Base-by-base conservation (phyloP, 2,888 invertebrate species). In the Amblyjoppa fuscipennis region DNA sequence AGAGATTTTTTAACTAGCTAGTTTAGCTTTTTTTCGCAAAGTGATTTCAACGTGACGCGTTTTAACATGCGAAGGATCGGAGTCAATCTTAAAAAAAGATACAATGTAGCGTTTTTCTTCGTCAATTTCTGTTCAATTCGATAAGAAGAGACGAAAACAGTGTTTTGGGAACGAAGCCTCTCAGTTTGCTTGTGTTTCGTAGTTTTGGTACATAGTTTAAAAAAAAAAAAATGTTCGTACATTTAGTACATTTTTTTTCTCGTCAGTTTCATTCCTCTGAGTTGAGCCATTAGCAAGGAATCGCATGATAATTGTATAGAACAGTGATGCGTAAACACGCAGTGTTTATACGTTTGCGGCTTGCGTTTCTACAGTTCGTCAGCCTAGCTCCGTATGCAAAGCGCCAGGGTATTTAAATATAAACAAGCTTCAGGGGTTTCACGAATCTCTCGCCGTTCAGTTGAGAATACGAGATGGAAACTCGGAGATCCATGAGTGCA, bases 381-480 rank as follows among this genome's bases (percentile, higher is more conserved):
- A 31, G 34, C 7, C n/a, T 34, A 31, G 64, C 31, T 31, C 64
- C 16, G 64, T 34, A 34, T 6, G 13, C 31, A n/a, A 31, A 64
- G 31, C 16, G 31, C n/a, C 6, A 64, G 16, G 38, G 79, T 53
- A 80, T 73, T 80, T 80, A 73, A 80, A 73, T 73, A 66, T 73
- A 80, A 73, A 80, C 80, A 45, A 64, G 64, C 51, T 64, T 1
- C 16, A 5, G 64, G 34, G 6, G 34, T 64, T 64, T 64, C 11
- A 1, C 38, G 73, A 45, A 31, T 31, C 28, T 64, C 64, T 64
- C 64, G 64, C 6, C 64, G 64, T 64, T 64, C 31, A 64, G 64
- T 64, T 64, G 53, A 20, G 20, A 20, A 56, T 25, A 56, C 53
- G 53, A 56, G 20, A 56, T 56, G 4, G 34, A 64, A 64, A 64